Base-by-base conservation (phyloP, 1,140 invertebrate genomes). In the Pseudomyrmex cubaensis region DNA sequence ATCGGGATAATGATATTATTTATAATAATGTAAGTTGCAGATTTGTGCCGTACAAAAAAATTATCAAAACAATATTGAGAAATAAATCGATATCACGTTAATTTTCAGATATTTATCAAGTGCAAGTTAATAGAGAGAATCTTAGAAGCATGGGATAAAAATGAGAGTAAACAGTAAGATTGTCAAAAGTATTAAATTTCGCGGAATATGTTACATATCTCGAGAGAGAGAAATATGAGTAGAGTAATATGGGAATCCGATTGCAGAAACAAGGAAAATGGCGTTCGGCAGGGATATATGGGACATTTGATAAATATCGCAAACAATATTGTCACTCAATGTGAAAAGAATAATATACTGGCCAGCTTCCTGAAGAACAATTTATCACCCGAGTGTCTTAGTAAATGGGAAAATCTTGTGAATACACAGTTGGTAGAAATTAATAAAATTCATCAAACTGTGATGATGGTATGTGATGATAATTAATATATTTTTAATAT, bases 261-360 rank as follows among this genome's bases (percentile, higher is more conserved):
- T 83, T 86, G 83, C 70, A 95, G 94, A 86, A 89, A 82, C 90
- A 93, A 93, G 91, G 94, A 93, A 80, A 95, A 94, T 85, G 94
- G 95, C 83, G 94, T 95, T 82, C 93, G 96, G 25, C 93, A 95
- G 90, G 97, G 96, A 56, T 97, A 97, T 88, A 97, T 97, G 96
- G 97, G 97, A 64, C 97, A 97, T 93, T 92, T 97, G 84, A 97
- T 96, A 73, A 96, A 96, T 92, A 96, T 97, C 76, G 95, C 96
- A 20, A 97, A 97, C 93, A 94, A 95, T 85, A 94, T 97, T 85
- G 94, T 95, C 56, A 90, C 94, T 70, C 91, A 94, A 67, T 93
- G 93, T 77, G 91, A 94, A 76, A 93, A 94, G 62, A 94, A 90
- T 85, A 88, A 92, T 69, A 84, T 85, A 76, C 88, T 96, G 54